Evolutionary conservation across 2,113 vertebrate species (phyloP).

Genomic region (Lota lota): DNA sequence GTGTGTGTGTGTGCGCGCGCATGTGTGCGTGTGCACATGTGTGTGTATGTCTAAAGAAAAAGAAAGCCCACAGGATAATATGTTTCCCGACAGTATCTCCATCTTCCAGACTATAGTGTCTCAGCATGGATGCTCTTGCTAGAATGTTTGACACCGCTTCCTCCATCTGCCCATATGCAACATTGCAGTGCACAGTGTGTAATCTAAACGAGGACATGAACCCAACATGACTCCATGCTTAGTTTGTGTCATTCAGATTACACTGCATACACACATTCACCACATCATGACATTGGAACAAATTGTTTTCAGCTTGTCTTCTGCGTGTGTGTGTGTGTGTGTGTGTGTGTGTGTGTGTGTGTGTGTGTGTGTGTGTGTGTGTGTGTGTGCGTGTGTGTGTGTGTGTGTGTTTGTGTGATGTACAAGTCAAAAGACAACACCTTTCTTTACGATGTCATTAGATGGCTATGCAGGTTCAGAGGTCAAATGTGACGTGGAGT

Average conservation of each 20-base stretch:
- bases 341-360: constrained; percentile 20
- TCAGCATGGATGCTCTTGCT: constrained; percentile 57
- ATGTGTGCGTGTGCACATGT: neutral
- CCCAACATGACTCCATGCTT: constrained; percentile 38
- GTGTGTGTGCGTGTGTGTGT: constrained; percentile 5
- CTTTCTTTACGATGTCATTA: constrained; percentile 4
- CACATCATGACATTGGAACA: constrained; percentile 23
- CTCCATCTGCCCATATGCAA: constrained; percentile 56
- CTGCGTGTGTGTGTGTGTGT: constrained; percentile 19
- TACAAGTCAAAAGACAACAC: constrained; percentile 40
- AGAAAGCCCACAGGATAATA: constrained; percentile 32
- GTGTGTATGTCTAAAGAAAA: neutral
- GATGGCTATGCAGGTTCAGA: constrained; percentile 50
- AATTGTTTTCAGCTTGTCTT: constrained; percentile 51
- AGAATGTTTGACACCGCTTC: constrained; percentile 50
- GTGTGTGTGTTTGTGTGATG: constrained; percentile 2
- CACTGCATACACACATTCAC: constrained; percentile 15
- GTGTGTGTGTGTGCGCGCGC: neutral
- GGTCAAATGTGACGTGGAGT: constrained; percentile 39
- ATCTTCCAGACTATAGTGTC: constrained; percentile 40
- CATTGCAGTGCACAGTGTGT: constrained; percentile 34
- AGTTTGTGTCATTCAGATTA: constrained; percentile 7
- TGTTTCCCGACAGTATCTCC: constrained; percentile 31
- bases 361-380: constrained; percentile 19
- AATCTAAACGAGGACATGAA: constrained; percentile 44